Percentiles rank a stretch among this genome's conserved stretches.
Conservation (phyloP, 2,888 invertebrate species). For the Hylaea fasciaria region DNA sequence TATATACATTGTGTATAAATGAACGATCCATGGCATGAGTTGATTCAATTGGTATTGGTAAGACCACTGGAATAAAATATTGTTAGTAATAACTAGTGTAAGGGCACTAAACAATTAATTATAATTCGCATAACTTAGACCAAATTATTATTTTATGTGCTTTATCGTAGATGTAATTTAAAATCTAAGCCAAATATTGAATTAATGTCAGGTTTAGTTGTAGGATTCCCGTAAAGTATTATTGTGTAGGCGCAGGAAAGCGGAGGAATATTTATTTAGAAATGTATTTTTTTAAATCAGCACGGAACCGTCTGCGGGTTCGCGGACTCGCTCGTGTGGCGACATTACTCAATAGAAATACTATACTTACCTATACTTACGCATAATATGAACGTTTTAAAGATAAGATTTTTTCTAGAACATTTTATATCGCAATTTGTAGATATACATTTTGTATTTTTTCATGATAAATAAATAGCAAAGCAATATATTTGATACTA, state of each 20-base stretch:
- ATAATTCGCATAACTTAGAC: slow-evolving; percentile 82
- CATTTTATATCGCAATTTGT: slow-evolving; percentile 71
- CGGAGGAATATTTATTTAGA: slow-evolving; percentile 79
- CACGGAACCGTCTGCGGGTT: slow-evolving; percentile 39
- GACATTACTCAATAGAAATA: slow-evolving; percentile 65
- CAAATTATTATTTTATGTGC: slow-evolving; percentile 84
- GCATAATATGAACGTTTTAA: slow-evolving; percentile 77
- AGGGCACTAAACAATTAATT: slow-evolving; percentile 80
- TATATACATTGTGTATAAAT: slow-evolving; percentile 35
- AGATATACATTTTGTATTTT: slow-evolving; percentile 82
- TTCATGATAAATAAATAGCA: slow-evolving; percentile 74
- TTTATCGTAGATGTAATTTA: slow-evolving; percentile 82
- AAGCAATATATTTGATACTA: slow-evolving; percentile 83
- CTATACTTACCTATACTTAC: slow-evolving; percentile 48
- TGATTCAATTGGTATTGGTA: slow-evolving; percentile 45
- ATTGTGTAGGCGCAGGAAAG: slow-evolving; percentile 66
- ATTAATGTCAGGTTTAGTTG: slow-evolving; percentile 77
- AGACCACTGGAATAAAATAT: slow-evolving; percentile 74
- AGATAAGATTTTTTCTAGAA: slow-evolving; percentile 80
- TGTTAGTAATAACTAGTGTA: slow-evolving; percentile 81
- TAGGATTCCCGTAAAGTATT: slow-evolving; percentile 80
- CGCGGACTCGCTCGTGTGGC: slow-evolving; percentile 47
- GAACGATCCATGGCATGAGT: slow-evolving; percentile 53
- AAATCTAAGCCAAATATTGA: slow-evolving; percentile 85
- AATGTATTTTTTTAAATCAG: slow-evolving; percentile 48